These are phyloP conservation scores for Myodes glareolus DNA, from an alignment of 2,113 vertebrate genomes.

Conservation along the genomic window DNA sequence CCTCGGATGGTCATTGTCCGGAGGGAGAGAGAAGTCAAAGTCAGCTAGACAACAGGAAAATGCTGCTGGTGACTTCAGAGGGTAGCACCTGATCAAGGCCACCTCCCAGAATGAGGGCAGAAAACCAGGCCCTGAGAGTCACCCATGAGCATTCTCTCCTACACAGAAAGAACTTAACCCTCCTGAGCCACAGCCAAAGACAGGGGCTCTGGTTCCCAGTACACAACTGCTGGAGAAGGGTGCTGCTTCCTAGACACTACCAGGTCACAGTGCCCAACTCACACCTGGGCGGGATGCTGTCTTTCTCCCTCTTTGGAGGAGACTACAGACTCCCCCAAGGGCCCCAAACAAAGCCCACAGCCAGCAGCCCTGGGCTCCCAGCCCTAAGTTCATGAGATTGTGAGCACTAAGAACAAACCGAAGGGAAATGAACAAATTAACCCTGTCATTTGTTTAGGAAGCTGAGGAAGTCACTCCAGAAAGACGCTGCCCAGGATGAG, in stretches of 20 bases:
- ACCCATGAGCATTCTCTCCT: neutral
- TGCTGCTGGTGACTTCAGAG: neutral
- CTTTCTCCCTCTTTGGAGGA: neutral
- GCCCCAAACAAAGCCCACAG: neutral
- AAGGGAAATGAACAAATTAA: conserved; percentile 86
- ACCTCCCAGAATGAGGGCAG: neutral
- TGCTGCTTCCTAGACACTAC: neutral
- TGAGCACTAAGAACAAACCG: conserved; percentile 75
- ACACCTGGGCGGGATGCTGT: neutral
- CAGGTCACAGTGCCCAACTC: neutral
- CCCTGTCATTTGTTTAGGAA: conserved; percentile 82
- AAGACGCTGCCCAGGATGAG: conserved; percentile 84
- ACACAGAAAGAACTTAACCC: neutral
- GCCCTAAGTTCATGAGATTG: neutral
- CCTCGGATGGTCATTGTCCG: neutral
- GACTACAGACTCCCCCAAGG: neutral
- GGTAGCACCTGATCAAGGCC: too few species aligned
- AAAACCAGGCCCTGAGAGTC: neutral
- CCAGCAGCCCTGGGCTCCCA: neutral
- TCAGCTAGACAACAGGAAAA: neutral
- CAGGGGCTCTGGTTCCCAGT: fast-evolving
- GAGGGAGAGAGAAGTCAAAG: neutral
- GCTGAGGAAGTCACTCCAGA: conserved; percentile 83
- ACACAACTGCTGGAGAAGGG: neutral
- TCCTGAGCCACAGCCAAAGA: neutral